Percentiles rank a stretch among this genome's conserved stretches.
These are phyloP conservation scores for Pinna nobilis DNA, from an alignment of 1,140 invertebrate species.

Conservation along the genomic window DNA sequence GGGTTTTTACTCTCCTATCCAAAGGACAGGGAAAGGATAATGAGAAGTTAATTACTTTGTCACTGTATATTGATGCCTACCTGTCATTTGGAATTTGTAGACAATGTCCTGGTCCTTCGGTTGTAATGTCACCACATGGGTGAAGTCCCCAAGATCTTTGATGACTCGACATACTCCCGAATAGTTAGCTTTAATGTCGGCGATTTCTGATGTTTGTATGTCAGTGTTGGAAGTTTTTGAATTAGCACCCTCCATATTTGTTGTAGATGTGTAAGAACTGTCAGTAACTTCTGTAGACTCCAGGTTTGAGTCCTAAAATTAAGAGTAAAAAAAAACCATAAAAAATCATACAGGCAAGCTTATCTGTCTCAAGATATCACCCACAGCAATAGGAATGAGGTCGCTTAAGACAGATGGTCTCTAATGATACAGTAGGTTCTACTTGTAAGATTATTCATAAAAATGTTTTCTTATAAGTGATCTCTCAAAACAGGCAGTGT, in stretches of 20 bases:
- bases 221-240: neutral
- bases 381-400: too few species aligned
- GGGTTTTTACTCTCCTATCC: too few species aligned
- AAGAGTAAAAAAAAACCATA: too few species aligned
- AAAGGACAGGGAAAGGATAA: constrained; percentile 2
- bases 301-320: constrained; percentile 63
- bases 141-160: constrained; percentile 56
- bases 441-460: too few species aligned
- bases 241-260: constrained; percentile 26
- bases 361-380: too few species aligned
- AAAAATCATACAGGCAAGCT: too few species aligned
- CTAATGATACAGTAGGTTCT: too few species aligned
- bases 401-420: too few species aligned
- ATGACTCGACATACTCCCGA: constrained; percentile 62
- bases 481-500: too few species aligned
- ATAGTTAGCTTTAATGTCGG: constrained; percentile 36
- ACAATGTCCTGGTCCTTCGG: constrained; percentile 61
- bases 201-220: constrained; percentile 15
- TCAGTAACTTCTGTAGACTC: constrained; percentile 46
- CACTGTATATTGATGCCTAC: constrained; percentile 40
- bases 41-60: neutral
- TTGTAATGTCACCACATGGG: constrained; percentile 62
- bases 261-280: neutral
- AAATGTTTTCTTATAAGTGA: too few species aligned
- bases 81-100: constrained; percentile 69